Conservation (phyloP, 37 sponge, comb jelly and placozoan species). For the Ephydatia muelleri region DNA sequence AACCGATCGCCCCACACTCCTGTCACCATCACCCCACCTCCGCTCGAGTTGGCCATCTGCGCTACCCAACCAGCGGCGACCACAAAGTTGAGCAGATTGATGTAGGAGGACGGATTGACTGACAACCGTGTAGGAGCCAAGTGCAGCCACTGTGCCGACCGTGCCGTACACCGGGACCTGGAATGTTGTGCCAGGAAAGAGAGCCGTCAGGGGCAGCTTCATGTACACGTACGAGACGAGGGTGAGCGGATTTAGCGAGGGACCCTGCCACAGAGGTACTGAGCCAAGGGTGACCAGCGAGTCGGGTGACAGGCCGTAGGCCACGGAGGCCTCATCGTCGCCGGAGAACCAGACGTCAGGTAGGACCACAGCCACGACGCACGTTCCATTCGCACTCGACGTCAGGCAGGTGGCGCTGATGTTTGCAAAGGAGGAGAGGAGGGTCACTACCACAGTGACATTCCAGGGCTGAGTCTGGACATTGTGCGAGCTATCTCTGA, state of each 20-base stretch:
- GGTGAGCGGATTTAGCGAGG: neutral
- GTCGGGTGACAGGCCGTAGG: slow-evolving; percentile 5
- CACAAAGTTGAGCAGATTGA: neutral
- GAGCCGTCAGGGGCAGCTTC: slow-evolving; percentile 30
- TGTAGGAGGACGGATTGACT: slow-evolving; percentile 1
- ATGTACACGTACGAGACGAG: slow-evolving; percentile 24
- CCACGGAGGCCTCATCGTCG: neutral
- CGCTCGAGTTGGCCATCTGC: neutral
- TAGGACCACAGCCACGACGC: slow-evolving; percentile 31
- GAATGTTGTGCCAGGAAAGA: slow-evolving; percentile 28
- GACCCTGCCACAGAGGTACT: slow-evolving; percentile 11
- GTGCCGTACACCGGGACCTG: slow-evolving; percentile 36
- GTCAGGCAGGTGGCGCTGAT: slow-evolving; percentile 1
- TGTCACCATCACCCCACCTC: slow-evolving; percentile 23
- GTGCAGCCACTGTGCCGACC: slow-evolving; percentile 16
- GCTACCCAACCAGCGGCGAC: slow-evolving; percentile 23
- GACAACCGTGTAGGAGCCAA: slow-evolving; percentile 37
- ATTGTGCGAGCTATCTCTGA: slow-evolving; percentile 43
- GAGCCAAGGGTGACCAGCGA: neutral
- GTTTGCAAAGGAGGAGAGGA: neutral
- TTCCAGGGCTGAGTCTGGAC: slow-evolving; percentile 19
- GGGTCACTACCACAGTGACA: slow-evolving; percentile 16
- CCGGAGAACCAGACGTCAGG: slow-evolving; percentile 51
- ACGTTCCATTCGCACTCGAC: slow-evolving; percentile 22
- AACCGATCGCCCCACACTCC: slow-evolving; percentile 30